Evolutionary conservation across 2,797 vertebrate species (phyloP).

Genomic region (Hybognathus amarus): DNA sequence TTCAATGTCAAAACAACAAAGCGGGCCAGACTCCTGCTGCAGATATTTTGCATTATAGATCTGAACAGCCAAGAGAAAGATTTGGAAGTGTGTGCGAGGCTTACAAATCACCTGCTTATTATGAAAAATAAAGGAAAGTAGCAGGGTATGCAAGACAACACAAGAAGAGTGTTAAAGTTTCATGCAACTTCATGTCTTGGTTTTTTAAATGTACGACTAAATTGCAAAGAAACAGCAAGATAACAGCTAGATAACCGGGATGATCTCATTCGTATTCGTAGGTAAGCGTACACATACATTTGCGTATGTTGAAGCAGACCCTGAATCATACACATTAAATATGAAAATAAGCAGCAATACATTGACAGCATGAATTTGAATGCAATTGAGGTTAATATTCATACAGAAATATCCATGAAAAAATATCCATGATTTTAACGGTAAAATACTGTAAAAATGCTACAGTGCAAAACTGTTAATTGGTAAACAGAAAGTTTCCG

Average conservation of each 20-base stretch:
- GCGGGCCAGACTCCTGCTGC: conserved; percentile 42
- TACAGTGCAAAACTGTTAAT: too few relatives aligned
- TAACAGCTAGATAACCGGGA: not conserved
- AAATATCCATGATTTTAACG: too few relatives aligned
- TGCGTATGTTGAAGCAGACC: not conserved
- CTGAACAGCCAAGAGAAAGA: conserved; percentile 41
- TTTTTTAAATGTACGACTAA: not conserved
- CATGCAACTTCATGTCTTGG: not conserved
- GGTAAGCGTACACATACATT: not conserved
- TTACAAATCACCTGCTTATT: conserved; percentile 32
- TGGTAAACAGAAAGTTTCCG: too few relatives aligned
- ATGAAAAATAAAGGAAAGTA: conserved; percentile 11
- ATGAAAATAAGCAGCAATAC: not conserved
- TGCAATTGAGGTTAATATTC: not conserved
- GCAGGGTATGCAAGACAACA: not conserved
- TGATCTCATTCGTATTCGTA: not conserved
- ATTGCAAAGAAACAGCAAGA: not conserved
- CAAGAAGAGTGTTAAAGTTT: not conserved
- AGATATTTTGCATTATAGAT: conserved; percentile 62
- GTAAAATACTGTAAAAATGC: too few relatives aligned
- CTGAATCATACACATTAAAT: not conserved
- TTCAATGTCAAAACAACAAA: conserved; percentile 57
- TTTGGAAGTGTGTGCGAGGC: conserved; percentile 16
- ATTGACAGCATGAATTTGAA: not conserved
- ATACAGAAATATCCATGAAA: too few relatives aligned